A percentile compares a stretch with the other conserved stretches of the same genome.
phyloP scores from a whole-genome alignment of 2,888 invertebrate genomes.

The Resseliella maxima region DNA sequence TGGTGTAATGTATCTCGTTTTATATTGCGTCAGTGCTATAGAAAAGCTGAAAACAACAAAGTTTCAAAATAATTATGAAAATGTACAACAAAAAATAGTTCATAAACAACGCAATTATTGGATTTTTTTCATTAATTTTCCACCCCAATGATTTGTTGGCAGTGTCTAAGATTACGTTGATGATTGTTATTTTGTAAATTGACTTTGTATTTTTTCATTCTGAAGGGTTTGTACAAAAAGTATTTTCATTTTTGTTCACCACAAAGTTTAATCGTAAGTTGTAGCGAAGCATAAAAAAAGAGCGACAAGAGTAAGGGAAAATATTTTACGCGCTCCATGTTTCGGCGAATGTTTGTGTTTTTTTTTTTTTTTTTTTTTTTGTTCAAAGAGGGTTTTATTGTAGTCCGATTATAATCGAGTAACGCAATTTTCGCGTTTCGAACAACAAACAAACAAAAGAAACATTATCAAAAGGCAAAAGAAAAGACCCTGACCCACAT shows the following conservation, averaged over 20 bases:
- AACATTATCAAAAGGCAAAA: neutral
- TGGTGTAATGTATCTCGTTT: too few species aligned
- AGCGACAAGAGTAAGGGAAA: conserved; percentile 2
- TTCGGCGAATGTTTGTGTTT: too few species aligned
- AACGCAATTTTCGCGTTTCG: conserved; percentile 27
- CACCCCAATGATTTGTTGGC: neutral
- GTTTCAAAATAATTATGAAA: too few species aligned
- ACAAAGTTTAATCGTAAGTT: neutral
- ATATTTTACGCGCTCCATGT: conserved; percentile 11
- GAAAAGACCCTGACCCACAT: conserved; percentile 3
- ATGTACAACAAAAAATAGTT: neutral
- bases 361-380: neutral
- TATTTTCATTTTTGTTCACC: neutral
- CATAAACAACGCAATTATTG: neutral
- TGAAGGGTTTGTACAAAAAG: too few species aligned
- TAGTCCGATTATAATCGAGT: neutral
- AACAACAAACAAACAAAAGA: neutral
- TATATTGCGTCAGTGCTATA: too few species aligned
- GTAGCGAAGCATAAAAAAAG: neutral
- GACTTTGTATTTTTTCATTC: neutral
- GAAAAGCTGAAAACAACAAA: too few species aligned
- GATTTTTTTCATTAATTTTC: neutral
- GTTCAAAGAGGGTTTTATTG: neutral
- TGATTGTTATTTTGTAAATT: neutral
- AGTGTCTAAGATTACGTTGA: neutral